Evolutionary conservation across 2,113 vertebrate species (phyloP), one percentile per base, ranked within the genome.

Genomic region (Vidua macroura): DNA sequence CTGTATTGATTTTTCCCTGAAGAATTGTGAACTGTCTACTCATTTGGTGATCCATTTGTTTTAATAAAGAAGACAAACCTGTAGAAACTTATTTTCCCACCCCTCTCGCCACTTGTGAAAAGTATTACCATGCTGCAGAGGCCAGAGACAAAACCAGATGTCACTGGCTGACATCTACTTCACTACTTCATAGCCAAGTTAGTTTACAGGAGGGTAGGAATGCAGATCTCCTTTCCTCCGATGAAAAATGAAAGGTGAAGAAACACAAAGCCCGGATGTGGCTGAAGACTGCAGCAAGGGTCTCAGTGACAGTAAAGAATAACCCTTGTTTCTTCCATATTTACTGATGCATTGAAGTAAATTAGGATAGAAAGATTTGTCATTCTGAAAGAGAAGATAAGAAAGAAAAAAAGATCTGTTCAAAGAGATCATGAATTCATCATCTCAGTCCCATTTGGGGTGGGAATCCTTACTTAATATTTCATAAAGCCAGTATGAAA

Each of bases 11-110:
- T 96, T 97, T 92, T 89, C 96, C 96, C 93, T 89, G 76, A 62
- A 49, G 91, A 96, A 93, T 91, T 92, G 73, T 97, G 97, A 97
- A 97, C 83, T 93, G 76, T 91, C 93, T 94, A 84, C 95, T 96
- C 95, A 93, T 88, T 90, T 69, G 69, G 70, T 49, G 58, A 95
- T 95, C 75, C 88, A 85, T 92, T 97, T 95, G 91, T 96, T 93
- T 98, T 96, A 96, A 95, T 96, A 97, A 93, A 95, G 89, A 96
- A 87, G 86, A 94, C 77, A 88, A 94, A 86, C 73, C 70, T 96
- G 81, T 90, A 92, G 81, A 91, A 95, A 68, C 74, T 83, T 83
- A 67, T 86, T 96, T 95, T 91, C 78, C 76, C 86, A 91, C 89
- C 69, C 72, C 80, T 95, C 91, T 58, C 68, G 58, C 51, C 68